phyloP scores from a whole-genome alignment of 2,113 vertebrate species.

The Austrofundulus limnaeus region DNA sequence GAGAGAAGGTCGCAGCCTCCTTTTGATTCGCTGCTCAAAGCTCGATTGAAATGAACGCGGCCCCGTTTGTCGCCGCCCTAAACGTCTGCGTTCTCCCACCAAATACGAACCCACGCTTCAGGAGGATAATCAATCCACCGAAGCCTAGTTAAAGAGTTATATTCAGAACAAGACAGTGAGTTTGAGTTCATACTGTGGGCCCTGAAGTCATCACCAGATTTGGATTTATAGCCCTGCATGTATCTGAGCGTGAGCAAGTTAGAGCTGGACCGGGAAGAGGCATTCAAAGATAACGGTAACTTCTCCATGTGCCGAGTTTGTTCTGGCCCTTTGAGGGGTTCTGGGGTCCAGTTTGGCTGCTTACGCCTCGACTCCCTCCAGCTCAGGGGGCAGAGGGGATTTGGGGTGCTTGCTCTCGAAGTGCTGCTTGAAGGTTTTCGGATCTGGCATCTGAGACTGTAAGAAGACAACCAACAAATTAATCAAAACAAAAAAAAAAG shows the following conservation, averaged over 20 bases:
- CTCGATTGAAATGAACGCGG: slow-evolving; percentile 22
- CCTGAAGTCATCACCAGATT: slow-evolving; percentile 18
- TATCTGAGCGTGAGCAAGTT: slow-evolving; percentile 25
- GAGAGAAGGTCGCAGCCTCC: slow-evolving; percentile 3
- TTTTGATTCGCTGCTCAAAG: slow-evolving; percentile 27
- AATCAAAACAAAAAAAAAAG: no score
- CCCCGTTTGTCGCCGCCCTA: slow-evolving; percentile 16
- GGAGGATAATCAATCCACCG: slow-evolving; percentile 10
- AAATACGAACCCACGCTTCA: slow-evolving; percentile 7
- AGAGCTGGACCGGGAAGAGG: slow-evolving; percentile 29
- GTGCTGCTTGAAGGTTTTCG: slow-evolving; percentile 84
- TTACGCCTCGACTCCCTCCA: slow-evolving; percentile 79
- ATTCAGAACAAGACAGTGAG: slow-evolving; percentile 21
- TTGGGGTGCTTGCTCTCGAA: slow-evolving; percentile 84
- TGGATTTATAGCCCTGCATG: slow-evolving; percentile 10
- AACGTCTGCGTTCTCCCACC: slow-evolving; percentile 3
- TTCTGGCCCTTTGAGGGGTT: slow-evolving; percentile 39
- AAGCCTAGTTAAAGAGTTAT: slow-evolving; percentile 27
- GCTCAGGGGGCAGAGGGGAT: slow-evolving; percentile 76
- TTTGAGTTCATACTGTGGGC: slow-evolving; percentile 30
- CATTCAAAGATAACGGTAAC: slow-evolving; percentile 13
- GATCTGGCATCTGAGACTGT: slow-evolving; percentile 83
- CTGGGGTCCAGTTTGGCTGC: slow-evolving; percentile 12
- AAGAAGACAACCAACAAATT: not conserved
- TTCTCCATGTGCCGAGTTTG: slow-evolving; percentile 37